These are phyloP conservation scores for Timema cristinae DNA, from an alignment of 2,888 invertebrate genomes.

Conservation along the genomic window DNA sequence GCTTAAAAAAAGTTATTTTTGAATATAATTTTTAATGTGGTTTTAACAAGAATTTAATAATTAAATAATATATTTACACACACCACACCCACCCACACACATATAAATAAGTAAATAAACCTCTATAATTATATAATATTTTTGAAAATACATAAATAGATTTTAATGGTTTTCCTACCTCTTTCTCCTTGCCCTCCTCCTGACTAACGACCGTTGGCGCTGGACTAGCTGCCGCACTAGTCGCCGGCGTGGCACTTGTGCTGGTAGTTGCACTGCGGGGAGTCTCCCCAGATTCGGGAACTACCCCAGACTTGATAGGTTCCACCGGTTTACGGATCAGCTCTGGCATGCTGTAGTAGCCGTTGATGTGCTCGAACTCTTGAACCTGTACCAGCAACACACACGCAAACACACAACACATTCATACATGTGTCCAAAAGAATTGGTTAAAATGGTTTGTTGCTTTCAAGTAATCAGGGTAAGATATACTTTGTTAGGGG, in stretches of 20 bases:
- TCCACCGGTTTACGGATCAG: conserved; percentile 76
- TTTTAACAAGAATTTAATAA: background rate
- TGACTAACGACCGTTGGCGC: conserved; percentile 53
- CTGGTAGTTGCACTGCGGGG: conserved; percentile 55
- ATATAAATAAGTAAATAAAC: background rate
- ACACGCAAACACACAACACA: background rate
- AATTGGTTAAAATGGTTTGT: background rate
- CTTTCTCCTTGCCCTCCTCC: conserved; percentile 36
- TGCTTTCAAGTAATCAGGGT: background rate
- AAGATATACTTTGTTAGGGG: background rate
- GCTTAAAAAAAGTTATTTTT: no score
- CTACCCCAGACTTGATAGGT: conserved; percentile 54
- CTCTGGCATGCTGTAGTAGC: conserved; percentile 96
- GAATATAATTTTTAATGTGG: background rate
- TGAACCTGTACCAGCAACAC: conserved; percentile 60
- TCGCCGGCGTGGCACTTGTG: conserved; percentile 37
- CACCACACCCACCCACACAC: background rate
- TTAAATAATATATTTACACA: no score
- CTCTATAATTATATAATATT: background rate
- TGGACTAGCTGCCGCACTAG: conserved; percentile 65
- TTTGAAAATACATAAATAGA: conserved; percentile 28
- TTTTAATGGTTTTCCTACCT: conserved; percentile 34
- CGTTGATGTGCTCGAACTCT: conserved; percentile 98
- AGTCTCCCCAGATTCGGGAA: conserved; percentile 37
- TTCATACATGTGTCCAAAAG: background rate